phyloP scores from a whole-genome alignment of 2,888 invertebrate genomes.

The Standfussiana lucernea region DNA sequence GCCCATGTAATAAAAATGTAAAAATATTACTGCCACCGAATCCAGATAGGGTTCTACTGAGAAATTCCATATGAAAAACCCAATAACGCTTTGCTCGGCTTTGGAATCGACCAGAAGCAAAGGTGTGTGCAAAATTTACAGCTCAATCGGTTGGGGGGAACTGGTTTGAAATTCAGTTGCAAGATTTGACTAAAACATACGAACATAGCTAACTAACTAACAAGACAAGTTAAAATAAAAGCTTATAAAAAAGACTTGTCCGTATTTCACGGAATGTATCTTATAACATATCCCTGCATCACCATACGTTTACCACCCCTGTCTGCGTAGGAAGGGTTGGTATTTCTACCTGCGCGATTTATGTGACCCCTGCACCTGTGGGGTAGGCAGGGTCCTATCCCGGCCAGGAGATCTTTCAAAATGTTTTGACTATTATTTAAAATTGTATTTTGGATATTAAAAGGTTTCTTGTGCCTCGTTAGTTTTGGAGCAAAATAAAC shows the following conservation, averaged over 20 bases:
- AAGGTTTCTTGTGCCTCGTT: conserved; percentile 11
- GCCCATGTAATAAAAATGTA: neutral
- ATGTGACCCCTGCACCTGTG: conserved; percentile 77
- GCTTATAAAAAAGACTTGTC: neutral
- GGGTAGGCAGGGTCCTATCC: conserved; percentile 34
- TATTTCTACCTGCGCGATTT: conserved; percentile 81
- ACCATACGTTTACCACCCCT: conserved; percentile 51
- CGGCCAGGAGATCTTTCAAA: conserved; percentile 17
- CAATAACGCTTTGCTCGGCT: too few species aligned
- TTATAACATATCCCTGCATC: neutral
- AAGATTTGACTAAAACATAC: too few species aligned
- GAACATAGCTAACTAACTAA: too few species aligned
- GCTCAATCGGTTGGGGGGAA: too few species aligned
- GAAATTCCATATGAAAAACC: too few species aligned
- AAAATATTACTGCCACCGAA: neutral
- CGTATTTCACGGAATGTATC: neutral
- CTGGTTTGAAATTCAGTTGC: too few species aligned
- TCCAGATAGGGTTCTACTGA: too few species aligned
- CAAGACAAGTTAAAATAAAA: neutral
- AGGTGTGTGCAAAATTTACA: too few species aligned
- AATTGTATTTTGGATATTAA: conserved; percentile 38
- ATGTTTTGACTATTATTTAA: conserved; percentile 43
- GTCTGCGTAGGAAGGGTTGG: conserved; percentile 72
- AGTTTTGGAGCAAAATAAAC: conserved; percentile 8
- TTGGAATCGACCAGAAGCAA: too few species aligned